phyloP scores from a whole-genome alignment of 2,113 vertebrate genomes.

The Neolamprologus toae region DNA sequence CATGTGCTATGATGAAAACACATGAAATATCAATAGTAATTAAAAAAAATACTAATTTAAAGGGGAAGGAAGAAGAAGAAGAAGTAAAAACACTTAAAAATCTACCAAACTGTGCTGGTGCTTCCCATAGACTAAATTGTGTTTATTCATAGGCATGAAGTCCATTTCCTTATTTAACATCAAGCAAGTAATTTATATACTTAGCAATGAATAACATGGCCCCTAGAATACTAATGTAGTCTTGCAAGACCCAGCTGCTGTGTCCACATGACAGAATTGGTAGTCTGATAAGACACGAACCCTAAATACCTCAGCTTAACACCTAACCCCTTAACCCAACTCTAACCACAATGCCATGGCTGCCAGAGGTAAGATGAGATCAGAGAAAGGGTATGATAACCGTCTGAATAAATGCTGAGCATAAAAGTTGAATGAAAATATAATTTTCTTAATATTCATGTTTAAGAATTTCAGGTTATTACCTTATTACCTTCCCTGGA shows the following conservation, averaged over 20 bases:
- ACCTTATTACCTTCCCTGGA: neutral
- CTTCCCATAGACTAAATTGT: neutral
- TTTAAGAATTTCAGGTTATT: neutral
- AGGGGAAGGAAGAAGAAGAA: neutral
- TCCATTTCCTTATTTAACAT: neutral
- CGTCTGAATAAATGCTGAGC: neutral
- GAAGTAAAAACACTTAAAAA: neutral
- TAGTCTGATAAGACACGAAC: neutral
- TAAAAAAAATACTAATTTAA: neutral
- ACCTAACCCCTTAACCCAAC: neutral
- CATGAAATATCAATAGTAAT: neutral
- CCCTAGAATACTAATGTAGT: neutral
- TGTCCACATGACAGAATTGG: neutral
- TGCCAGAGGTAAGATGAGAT: neutral
- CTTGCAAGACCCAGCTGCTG: neutral
- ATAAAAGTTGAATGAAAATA: neutral
- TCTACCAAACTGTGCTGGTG: neutral
- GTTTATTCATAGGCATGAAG: neutral
- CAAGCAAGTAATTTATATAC: neutral
- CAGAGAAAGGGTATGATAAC: neutral
- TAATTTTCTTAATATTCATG: neutral
- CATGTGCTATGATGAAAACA: neutral
- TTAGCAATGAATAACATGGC: neutral
- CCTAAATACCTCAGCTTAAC: neutral
- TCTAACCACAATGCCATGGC: neutral